Percentiles rank a stretch among this genome's conserved stretches.
Evolutionary conservation across 2,888 invertebrate genomes (phyloP).

Genomic region (Temnothorax rugatulus): DNA sequence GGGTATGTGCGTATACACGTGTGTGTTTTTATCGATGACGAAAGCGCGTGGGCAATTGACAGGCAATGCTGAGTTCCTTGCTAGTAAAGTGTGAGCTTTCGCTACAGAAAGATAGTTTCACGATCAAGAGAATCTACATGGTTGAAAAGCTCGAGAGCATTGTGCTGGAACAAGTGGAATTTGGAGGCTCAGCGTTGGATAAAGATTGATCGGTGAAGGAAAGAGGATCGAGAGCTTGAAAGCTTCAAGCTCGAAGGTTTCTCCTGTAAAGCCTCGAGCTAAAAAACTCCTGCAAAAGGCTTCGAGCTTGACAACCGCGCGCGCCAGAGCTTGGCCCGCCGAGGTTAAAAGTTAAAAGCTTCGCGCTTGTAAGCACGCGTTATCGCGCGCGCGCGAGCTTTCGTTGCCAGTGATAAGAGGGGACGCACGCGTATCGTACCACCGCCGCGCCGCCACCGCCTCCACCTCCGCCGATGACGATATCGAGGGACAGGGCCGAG

Average conservation of each 20-base stretch:
- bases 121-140: neutral
- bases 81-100: neutral
- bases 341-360: slow-evolving; percentile 18
- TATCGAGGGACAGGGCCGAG: neutral
- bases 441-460: neutral
- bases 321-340: neutral
- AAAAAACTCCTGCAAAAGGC: neutral
- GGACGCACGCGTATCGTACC: slow-evolving; percentile 32
- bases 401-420: neutral
- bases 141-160: neutral
- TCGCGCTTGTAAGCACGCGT: slow-evolving; percentile 4
- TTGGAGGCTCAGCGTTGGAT: neutral
- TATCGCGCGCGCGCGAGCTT: slow-evolving; percentile 17
- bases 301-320: neutral
- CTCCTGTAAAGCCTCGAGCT: too few species aligned
- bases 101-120: neutral
- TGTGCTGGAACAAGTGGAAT: neutral
- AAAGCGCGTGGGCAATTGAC: neutral
- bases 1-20: neutral
- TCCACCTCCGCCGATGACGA: neutral
- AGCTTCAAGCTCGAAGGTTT: neutral
- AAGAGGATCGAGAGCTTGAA: neutral
- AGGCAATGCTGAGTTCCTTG: neutral
- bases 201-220: neutral
- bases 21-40: neutral